Percentiles rank a stretch among this genome's conserved stretches.
These are phyloP conservation scores for Pteropus rufus DNA, from an alignment of 2,797 vertebrate genomes.

Conservation along the genomic window DNA sequence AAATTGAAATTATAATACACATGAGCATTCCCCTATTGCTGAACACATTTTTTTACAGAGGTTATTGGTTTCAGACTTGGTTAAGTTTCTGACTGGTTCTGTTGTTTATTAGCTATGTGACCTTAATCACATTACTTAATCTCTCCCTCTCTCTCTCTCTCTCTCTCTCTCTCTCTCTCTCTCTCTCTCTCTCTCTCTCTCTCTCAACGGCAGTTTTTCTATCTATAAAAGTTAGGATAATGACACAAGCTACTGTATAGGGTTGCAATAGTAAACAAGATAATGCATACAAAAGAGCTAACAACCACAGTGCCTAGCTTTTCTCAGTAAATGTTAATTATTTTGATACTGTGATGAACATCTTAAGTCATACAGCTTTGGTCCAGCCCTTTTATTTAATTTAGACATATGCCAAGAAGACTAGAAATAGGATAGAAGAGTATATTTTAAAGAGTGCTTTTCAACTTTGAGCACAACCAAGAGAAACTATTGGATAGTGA, in stretches of 20 bases:
- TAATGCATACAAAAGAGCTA: background rate
- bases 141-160: background rate
- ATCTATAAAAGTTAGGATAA: background rate
- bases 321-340: background rate
- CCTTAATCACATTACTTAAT: background rate
- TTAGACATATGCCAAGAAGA: background rate
- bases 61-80: background rate
- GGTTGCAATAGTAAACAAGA: background rate
- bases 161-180: background rate
- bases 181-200: background rate
- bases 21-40: background rate
- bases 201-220: background rate
- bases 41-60: background rate
- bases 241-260: background rate
- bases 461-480: background rate
- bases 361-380: background rate
- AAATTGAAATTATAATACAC: background rate
- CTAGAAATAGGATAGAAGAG: background rate
- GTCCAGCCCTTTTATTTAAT: slow-evolving; percentile 8
- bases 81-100: background rate
- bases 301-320: background rate
- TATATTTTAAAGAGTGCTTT: background rate
- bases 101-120: background rate
- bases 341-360: slow-evolving; percentile 20
- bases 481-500: background rate